Conservation (phyloP, 2,888 invertebrate genomes). For the Papilio demoleus region DNA sequence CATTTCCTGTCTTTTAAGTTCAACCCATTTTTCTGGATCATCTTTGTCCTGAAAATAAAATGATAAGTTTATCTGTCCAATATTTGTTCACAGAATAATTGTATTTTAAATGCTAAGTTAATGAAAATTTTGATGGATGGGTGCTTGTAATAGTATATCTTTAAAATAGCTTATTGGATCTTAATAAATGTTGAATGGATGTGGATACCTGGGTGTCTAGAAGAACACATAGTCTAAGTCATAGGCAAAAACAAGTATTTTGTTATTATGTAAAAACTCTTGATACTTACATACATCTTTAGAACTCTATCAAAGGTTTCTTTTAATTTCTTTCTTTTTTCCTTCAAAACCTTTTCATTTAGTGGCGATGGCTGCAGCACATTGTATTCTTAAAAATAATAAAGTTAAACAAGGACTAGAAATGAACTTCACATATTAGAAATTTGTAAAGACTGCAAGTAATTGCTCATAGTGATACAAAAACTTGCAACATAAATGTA, state of each 20-base stretch:
- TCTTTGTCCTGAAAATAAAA: constrained; percentile 90
- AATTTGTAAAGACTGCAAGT: not conserved
- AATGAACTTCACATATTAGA: not conserved
- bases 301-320: constrained; percentile 97
- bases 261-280: no score
- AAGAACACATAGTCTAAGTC: no score
- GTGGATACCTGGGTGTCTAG: no score
- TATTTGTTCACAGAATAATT: not conserved
- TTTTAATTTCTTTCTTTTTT: constrained; percentile 96
- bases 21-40: constrained; percentile 96
- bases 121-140: no score
- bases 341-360: constrained; percentile 98
- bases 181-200: no score
- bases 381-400: constrained; percentile 90
- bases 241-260: no score
- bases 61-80: not conserved
- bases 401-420: not conserved
- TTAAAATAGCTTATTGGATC: no score
- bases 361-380: constrained; percentile 96
- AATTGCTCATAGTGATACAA: not conserved
- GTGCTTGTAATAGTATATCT: no score
- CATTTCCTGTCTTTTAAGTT: constrained; percentile 93
- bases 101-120: no score
- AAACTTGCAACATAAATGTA: not conserved
- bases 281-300: constrained; percentile 95